Evolutionary conservation across 2,797 vertebrate genomes (phyloP).

Genomic region (Scyliorhinus canicula): DNA sequence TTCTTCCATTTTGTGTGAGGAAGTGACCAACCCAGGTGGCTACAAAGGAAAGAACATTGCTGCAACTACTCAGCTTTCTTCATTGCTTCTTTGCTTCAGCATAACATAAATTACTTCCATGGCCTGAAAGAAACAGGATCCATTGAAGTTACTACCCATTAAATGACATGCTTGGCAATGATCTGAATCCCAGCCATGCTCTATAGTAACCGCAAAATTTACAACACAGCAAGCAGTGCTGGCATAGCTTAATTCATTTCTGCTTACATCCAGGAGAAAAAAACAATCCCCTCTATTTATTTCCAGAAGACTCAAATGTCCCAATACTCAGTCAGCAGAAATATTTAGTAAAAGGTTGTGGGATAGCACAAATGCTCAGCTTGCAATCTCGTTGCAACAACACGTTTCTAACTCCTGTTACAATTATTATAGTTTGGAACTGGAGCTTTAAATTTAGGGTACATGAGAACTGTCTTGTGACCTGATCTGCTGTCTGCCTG

Average conservation of each 20-base stretch:
- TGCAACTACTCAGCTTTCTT: neutral
- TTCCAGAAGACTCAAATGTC: neutral
- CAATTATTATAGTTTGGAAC: neutral
- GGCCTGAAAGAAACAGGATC: neutral
- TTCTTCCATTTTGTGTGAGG: too few relatives aligned
- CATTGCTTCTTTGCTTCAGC: neutral
- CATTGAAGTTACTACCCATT: neutral
- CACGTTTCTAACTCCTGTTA: neutral
- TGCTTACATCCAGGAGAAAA: neutral
- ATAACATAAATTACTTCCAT: neutral
- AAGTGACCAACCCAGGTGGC: too few relatives aligned
- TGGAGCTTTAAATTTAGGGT: neutral
- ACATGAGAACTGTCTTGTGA: neutral
- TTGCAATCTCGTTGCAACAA: neutral
- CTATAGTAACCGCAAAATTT: neutral
- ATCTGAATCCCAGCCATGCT: neutral
- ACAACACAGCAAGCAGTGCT: neutral
- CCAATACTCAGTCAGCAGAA: neutral
- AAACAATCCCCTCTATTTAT: neutral
- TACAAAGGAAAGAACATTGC: neutral
- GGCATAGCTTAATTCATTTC: neutral
- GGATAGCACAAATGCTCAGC: neutral
- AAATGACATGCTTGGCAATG: neutral
- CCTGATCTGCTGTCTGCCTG: neutral
- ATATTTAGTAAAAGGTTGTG: too few relatives aligned